phyloP scores from a whole-genome alignment of 2,888 invertebrate genomes.

The Crepidodera aurea region DNA sequence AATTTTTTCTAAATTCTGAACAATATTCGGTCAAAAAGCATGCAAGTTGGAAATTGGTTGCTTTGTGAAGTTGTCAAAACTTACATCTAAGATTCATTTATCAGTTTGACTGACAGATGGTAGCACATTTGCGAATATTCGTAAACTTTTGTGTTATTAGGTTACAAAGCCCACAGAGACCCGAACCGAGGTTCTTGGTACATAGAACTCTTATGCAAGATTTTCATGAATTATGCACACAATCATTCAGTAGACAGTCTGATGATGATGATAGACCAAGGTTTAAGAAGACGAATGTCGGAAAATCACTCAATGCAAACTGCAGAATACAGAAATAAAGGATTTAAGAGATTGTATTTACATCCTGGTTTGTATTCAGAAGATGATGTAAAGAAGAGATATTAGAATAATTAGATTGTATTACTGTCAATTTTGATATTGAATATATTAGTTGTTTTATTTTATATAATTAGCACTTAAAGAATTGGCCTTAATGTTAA shows the following conservation, averaged over 20 bases:
- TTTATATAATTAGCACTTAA: not conserved
- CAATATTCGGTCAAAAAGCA: no score
- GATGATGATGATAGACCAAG: constrained; percentile 68
- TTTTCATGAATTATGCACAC: constrained; percentile 71
- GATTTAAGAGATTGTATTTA: constrained; percentile 71
- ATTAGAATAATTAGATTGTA: not conserved
- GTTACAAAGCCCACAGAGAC: constrained; percentile 70
- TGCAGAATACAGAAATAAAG: constrained; percentile 69
- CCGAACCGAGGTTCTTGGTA: constrained; percentile 72
- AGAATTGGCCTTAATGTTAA: not conserved
- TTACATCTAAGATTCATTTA: no score
- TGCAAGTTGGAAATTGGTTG: no score
- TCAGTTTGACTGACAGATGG: no score
- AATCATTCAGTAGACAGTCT: constrained; percentile 70
- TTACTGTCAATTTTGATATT: not conserved
- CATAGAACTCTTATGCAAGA: constrained; percentile 71
- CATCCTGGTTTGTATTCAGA: constrained; percentile 70
- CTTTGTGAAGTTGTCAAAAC: no score
- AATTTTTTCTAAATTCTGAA: no score
- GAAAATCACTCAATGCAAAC: constrained; percentile 65
- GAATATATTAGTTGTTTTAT: not conserved
- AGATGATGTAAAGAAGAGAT: constrained; percentile 33
- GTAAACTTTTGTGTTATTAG: constrained; percentile 57
- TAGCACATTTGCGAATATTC: no score
- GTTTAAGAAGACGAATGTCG: constrained; percentile 60